Evolutionary conservation across 1,140 invertebrate genomes (phyloP), one percentile per base, ranked within the genome.

Genomic region (Anagrus nilaparvatae): DNA sequence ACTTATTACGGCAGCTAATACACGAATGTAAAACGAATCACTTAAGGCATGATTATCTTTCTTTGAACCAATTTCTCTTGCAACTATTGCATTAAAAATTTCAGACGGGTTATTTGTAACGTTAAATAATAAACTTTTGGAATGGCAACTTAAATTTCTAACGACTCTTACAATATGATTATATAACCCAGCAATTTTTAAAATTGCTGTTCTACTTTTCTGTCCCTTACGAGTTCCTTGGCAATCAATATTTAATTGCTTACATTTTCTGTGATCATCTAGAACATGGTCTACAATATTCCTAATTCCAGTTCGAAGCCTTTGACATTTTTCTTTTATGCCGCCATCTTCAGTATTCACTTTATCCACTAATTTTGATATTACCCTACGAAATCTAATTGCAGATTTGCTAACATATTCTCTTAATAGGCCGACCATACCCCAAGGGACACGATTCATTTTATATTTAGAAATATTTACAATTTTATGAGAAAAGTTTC

Each of bases 21-120:
- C 58, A 44, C 57, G 39, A 7, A 47, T 44, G 35, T 53, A 37
- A 32, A 64, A 68, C 1, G 46, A 51, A 0, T 46, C 35, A 20
- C 48, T 47, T 6, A 36, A 33, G 2, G 49, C 39, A 40, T 45
- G 60, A 53, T 64, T 60, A 27, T 56, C 44, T 36, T 58, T 32
- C 49, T 69, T 69, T n/a, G 61, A 66, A 25, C 56, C 54, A 24
- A 58, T 53, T 42, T 44, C 49, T 50, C 67, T 69, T 4, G 38
- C 36, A 8, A 63, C 33, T 10, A 53, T 49, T 5, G 43, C 34
- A 47, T 65, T 60, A 50, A 57, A 70, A 13, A 34, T 18, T 52
- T 71, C 67, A 6, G 55, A 56, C 20, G 44, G 20, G 43, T 70
- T 70, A 33, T 59, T 70, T 23, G 59, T 63, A 13, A 54, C 48